Percentiles rank a stretch among this genome's conserved stretches.
Conservation (phyloP, 2,888 invertebrate species). For the Ctena decussata region DNA sequence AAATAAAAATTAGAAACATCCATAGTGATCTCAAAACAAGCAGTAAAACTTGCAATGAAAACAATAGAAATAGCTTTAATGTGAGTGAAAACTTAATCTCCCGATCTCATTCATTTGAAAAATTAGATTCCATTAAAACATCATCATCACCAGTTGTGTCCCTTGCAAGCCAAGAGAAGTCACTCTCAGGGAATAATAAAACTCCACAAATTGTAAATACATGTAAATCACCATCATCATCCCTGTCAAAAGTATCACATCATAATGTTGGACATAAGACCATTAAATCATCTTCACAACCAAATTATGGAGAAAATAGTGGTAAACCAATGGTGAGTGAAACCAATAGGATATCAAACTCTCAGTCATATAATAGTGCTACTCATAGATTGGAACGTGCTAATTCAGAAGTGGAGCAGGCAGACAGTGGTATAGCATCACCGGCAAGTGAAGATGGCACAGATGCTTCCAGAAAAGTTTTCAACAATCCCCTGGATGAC, state of each 20-base stretch:
- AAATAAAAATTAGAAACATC: not conserved
- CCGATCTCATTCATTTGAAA: conserved; percentile 9
- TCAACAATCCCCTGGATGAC: conserved; percentile 65
- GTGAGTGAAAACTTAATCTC: not conserved
- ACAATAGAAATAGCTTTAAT: conserved; percentile 7
- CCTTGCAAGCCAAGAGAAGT: not conserved
- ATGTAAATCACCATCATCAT: not conserved
- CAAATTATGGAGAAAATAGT: not conserved
- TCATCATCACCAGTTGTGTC: not conserved
- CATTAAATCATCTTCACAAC: not conserved
- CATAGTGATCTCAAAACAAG: not conserved
- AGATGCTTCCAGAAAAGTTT: not conserved
- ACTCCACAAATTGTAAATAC: not conserved
- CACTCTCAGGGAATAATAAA: not conserved
- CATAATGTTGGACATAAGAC: not conserved
- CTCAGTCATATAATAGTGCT: not conserved
- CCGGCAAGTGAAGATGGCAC: conserved; percentile 54
- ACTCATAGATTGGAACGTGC: not conserved
- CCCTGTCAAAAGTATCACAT: not conserved
- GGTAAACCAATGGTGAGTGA: not conserved
- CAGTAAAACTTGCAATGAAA: not conserved
- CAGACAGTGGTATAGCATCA: conserved; percentile 61
- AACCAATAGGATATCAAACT: not conserved
- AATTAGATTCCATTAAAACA: not conserved
- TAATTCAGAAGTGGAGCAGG: not conserved